Evolutionary conservation across 1,140 invertebrate species (phyloP).

Genomic region (Bathynomus jamesi): DNA sequence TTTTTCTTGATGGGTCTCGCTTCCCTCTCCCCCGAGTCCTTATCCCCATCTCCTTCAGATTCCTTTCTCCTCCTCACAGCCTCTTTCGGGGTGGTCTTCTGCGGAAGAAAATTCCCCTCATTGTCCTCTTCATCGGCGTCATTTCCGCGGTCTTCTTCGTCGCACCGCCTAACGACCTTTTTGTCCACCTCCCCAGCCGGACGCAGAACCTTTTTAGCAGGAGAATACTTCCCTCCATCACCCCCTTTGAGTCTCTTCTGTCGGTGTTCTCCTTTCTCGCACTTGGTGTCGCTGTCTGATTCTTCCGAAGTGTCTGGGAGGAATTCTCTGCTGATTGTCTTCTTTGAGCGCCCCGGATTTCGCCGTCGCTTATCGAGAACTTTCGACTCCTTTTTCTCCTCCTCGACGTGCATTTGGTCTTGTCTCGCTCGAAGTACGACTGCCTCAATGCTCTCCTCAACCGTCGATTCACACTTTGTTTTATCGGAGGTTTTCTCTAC

Average conservation of each 20-base stretch:
- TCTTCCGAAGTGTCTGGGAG: constrained; percentile 21
- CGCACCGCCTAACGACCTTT: constrained; percentile 10
- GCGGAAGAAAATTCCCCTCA: constrained; percentile 7
- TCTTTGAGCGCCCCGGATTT: constrained; percentile 18
- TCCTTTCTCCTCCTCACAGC: not conserved
- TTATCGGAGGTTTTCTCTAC: constrained; percentile 14
- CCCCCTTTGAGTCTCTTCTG: constrained; percentile 5
- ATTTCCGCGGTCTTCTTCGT: constrained; percentile 9
- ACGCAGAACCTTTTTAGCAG: constrained; percentile 6
- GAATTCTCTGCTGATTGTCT: constrained; percentile 19
- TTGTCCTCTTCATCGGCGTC: constrained; percentile 15
- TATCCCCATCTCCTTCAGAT: not conserved
- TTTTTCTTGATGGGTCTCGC: constrained; percentile 1
- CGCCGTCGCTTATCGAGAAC: constrained; percentile 22
- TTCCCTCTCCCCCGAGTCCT: not conserved
- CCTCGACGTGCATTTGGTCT: constrained; percentile 12
- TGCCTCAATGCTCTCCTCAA: constrained; percentile 34
- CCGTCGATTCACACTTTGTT: constrained; percentile 22
- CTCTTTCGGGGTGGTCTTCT: not conserved
- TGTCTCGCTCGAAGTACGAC: constrained; percentile 28
- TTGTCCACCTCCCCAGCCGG: constrained; percentile 7
- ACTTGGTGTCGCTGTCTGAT: constrained; percentile 19
- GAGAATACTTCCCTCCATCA: constrained; percentile 9
- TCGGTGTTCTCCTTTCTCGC: constrained; percentile 12
- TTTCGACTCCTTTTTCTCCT: not conserved